Percentiles rank a stretch among this genome's conserved stretches.
Conservation (phyloP, 2,888 invertebrate species). For the Chouioia cunea region DNA sequence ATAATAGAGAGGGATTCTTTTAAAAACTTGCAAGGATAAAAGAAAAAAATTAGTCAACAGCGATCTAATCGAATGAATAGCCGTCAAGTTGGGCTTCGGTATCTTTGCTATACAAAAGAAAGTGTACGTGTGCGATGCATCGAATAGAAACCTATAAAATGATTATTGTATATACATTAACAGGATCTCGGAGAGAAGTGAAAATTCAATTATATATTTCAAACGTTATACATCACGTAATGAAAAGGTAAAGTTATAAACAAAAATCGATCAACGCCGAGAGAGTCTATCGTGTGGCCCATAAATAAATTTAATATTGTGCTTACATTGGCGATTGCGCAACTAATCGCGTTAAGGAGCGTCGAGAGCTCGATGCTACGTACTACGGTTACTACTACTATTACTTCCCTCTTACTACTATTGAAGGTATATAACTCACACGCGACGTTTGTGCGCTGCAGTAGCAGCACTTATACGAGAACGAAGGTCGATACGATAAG, state of each 20-base stretch:
- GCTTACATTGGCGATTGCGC: slow-evolving; percentile 57
- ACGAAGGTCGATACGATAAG: slow-evolving; percentile 51
- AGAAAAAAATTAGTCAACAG: slow-evolving; percentile 12
- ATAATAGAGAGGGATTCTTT: slow-evolving; percentile 24
- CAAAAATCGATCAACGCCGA: not conserved
- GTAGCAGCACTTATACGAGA: slow-evolving; percentile 27
- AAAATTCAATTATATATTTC: slow-evolving; percentile 42
- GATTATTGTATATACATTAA: slow-evolving; percentile 21
- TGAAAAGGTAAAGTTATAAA: not conserved
- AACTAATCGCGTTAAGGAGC: slow-evolving; percentile 53
- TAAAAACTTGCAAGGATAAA: slow-evolving; percentile 24
- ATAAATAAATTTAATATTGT: slow-evolving; percentile 61
- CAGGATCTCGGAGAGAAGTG: not conserved
- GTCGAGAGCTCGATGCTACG: too few species aligned
- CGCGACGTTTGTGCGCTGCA: slow-evolving; percentile 1
- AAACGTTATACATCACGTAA: slow-evolving; percentile 15
- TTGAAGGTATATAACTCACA: too few species aligned
- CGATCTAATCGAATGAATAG: slow-evolving; percentile 32
- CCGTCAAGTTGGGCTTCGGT: slow-evolving; percentile 20
- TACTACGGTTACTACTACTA: slow-evolving; percentile 40
- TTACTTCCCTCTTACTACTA: slow-evolving; percentile 43
- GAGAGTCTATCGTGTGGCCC: slow-evolving; percentile 41
- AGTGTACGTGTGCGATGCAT: not conserved
- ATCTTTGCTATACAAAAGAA: slow-evolving; percentile 39
- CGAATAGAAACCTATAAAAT: not conserved